phyloP scores from a whole-genome alignment of 2,888 invertebrate species.

The Pyrocoelia pectoralis region DNA sequence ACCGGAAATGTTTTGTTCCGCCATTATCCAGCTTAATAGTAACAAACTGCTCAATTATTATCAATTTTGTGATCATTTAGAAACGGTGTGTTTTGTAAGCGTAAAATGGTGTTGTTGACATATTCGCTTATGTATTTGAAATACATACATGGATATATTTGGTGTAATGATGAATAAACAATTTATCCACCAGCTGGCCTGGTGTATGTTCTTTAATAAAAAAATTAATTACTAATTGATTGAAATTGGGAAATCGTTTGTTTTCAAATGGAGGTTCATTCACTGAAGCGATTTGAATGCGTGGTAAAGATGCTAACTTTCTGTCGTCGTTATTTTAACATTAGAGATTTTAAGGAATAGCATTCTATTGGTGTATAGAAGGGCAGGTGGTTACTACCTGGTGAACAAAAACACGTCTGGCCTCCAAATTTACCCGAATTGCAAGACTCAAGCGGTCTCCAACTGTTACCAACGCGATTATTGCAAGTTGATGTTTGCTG shows the following conservation, averaged over 20 bases:
- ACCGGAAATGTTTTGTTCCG: slow-evolving; percentile 25
- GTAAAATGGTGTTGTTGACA: neutral
- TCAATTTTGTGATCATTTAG: slow-evolving; percentile 8
- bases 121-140: neutral
- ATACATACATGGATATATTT: too few relatives aligned
- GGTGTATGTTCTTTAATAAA: neutral
- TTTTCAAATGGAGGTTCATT: neutral
- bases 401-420: slow-evolving; percentile 43
- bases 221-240: neutral
- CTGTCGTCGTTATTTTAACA: slow-evolving; percentile 9
- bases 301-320: neutral
- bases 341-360: slow-evolving; percentile 35
- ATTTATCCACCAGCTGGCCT: neutral
- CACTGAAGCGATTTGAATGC: neutral
- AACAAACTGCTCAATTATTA: slow-evolving; percentile 13
- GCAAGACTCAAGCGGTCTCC: slow-evolving; percentile 40
- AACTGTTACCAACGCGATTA: slow-evolving; percentile 38
- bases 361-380: slow-evolving; percentile 35
- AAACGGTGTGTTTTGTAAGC: neutral
- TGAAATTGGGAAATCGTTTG: too few relatives aligned
- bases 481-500: slow-evolving; percentile 14
- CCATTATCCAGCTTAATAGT: slow-evolving; percentile 17
- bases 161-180: too few relatives aligned
- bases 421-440: slow-evolving; percentile 43
- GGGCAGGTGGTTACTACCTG: slow-evolving; percentile 43